A percentile compares a stretch with the other conserved stretches of the same genome.
Evolutionary conservation across 30 jellyfish, hydroid and myxozoan genomes (phyloP).

Genomic region (Chrysaora quinquecirrha): DNA sequence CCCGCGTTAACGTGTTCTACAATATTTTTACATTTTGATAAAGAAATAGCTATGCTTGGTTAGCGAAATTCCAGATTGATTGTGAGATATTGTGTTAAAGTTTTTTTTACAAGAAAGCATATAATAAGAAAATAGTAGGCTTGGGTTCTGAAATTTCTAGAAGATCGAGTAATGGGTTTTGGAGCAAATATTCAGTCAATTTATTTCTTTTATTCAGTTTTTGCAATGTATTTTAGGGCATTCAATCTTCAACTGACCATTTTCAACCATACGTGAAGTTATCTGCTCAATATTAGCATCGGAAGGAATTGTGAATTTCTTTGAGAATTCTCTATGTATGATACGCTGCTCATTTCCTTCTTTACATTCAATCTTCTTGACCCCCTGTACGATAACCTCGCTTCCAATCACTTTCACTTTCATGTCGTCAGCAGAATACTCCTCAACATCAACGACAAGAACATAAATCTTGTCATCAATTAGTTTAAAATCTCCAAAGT

Average conservation of each 20-base stretch:
- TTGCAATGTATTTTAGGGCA: constrained; percentile 10
- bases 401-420: constrained; percentile 71
- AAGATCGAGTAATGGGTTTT: too few species aligned
- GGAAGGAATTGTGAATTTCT: constrained; percentile 52
- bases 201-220: not conserved
- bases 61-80: too few species aligned
- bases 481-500: constrained; percentile 55
- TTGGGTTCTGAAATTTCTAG: too few species aligned
- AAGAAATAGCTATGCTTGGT: too few species aligned
- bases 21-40: too few species aligned
- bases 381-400: constrained; percentile 70
- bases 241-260: constrained; percentile 63
- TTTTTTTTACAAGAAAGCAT: too few species aligned
- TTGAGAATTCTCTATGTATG: constrained; percentile 64
- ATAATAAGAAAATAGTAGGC: too few species aligned
- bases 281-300: constrained; percentile 66
- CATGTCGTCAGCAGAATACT: constrained; percentile 77
- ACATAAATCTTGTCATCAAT: constrained; percentile 58
- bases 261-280: constrained; percentile 65
- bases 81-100: too few species aligned
- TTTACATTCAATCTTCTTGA: constrained; percentile 37
- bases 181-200: too few species aligned
- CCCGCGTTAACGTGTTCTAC: too few species aligned
- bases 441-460: constrained; percentile 53
- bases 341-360: constrained; percentile 72